Evolutionary conservation across 2,888 invertebrate species (phyloP).

Genomic region (Chelonus formosanus): DNA sequence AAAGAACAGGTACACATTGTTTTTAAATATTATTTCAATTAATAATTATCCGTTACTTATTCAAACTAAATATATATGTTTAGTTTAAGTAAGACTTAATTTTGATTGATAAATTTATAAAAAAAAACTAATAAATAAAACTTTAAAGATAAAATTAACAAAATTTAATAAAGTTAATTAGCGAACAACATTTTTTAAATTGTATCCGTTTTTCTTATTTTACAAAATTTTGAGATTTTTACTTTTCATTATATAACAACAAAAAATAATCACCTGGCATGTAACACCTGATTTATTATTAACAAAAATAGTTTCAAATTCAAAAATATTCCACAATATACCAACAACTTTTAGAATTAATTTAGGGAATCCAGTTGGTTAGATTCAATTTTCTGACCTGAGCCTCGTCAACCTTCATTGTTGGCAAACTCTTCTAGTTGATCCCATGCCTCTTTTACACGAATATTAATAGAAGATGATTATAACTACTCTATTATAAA

Average conservation of each 20-base stretch:
- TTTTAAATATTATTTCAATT: neutral
- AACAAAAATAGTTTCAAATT: neutral
- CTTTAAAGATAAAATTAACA: too few relatives aligned
- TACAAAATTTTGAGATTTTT: too few relatives aligned
- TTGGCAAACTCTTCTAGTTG: constrained; percentile 44
- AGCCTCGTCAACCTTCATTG: constrained; percentile 48
- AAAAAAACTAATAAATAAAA: too few relatives aligned
- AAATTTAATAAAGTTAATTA: too few relatives aligned
- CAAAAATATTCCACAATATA: constrained; percentile 27
- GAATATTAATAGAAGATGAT: constrained; percentile 34
- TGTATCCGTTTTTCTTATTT: too few relatives aligned
- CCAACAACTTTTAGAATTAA: constrained; percentile 13
- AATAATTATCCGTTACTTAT: too few relatives aligned
- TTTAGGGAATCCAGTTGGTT: constrained; percentile 48
- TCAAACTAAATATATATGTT: too few relatives aligned
- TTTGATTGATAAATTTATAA: too few relatives aligned
- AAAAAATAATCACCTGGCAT: neutral
- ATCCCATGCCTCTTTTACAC: constrained; percentile 30
- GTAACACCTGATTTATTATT: constrained; percentile 4
- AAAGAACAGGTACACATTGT: constrained; percentile 68
- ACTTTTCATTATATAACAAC: too few relatives aligned
- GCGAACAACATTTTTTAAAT: too few relatives aligned
- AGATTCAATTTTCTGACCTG: constrained; percentile 52
- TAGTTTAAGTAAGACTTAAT: too few relatives aligned
- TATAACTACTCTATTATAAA: constrained; percentile 19